Evolutionary conservation across 2,888 invertebrate species (phyloP).

Genomic region (Ethmia dodecea): DNA sequence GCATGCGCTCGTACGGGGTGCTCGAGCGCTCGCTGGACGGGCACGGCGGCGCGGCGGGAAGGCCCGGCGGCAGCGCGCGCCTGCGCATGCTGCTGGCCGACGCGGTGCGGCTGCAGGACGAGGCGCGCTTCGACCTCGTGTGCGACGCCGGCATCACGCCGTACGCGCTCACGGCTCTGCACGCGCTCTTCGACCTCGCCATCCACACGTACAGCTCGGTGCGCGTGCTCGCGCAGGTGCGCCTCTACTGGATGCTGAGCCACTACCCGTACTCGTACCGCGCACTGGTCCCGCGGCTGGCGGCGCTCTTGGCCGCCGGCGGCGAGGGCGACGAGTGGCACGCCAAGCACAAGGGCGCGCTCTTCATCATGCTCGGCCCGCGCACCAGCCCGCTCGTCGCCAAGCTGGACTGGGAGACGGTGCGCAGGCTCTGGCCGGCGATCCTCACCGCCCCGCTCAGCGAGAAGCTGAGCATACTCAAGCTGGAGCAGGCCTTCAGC

Average conservation of each 20-base stretch:
- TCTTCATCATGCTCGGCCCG: slow-evolving; percentile 86
- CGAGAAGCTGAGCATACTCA: slow-evolving; percentile 89
- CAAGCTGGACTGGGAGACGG: slow-evolving; percentile 86
- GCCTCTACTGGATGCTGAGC: slow-evolving; percentile 79
- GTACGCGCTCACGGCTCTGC: slow-evolving; percentile 41
- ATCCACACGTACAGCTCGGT: slow-evolving; percentile 59
- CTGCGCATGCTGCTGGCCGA: slow-evolving; percentile 80
- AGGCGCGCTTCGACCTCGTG: slow-evolving; percentile 49
- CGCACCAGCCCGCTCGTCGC: slow-evolving; percentile 80
- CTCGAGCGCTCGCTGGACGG: slow-evolving; percentile 81
- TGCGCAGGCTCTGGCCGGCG: slow-evolving; percentile 86
- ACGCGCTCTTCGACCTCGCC: slow-evolving; percentile 52
- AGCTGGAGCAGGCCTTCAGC: slow-evolving; percentile 76
- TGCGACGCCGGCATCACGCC: slow-evolving; percentile 61
- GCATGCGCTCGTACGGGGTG: slow-evolving; percentile 81
- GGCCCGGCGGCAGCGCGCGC: slow-evolving; percentile 62
- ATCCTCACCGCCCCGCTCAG: slow-evolving; percentile 87
- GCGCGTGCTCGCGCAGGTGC: slow-evolving; percentile 81
- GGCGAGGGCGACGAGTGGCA: slow-evolving; percentile 71
- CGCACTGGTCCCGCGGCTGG: slow-evolving; percentile 79
- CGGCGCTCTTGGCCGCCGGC: slow-evolving; percentile 73
- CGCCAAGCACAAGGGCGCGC: slow-evolving; percentile 79
- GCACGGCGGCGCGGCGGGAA: slow-evolving; percentile 73
- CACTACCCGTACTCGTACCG: slow-evolving; percentile 85
- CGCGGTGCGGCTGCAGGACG: slow-evolving; percentile 81